These are phyloP conservation scores for Steinernema feltiae DNA, from an alignment of 1,140 invertebrate species.

Conservation along the genomic window DNA sequence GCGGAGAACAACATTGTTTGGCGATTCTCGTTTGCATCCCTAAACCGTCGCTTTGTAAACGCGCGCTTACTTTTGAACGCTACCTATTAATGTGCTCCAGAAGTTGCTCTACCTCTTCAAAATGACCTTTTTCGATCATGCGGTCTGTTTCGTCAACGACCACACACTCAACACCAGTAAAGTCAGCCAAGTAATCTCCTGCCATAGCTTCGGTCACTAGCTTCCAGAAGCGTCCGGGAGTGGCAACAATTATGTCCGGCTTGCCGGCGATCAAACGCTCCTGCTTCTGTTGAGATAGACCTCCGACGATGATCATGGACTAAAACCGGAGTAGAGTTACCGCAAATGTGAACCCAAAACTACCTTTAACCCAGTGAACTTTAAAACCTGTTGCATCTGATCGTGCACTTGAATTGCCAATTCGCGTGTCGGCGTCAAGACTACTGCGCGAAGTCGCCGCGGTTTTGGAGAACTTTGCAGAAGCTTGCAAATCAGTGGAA, in stretches of 20 bases:
- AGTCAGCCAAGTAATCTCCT: constrained; percentile 57
- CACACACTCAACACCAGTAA: constrained; percentile 67
- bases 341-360: constrained; percentile 51
- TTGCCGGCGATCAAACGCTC: constrained; percentile 71
- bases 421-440: constrained; percentile 88
- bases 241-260: constrained; percentile 89
- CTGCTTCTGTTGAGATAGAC: constrained; percentile 69
- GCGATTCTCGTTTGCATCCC: constrained; percentile 59
- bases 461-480: constrained; percentile 59
- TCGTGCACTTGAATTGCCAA: constrained; percentile 84
- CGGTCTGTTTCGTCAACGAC: constrained; percentile 97
- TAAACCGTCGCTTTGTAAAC: neutral
- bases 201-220: constrained; percentile 64
- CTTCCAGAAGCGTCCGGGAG: constrained; percentile 93
- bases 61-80: neutral
- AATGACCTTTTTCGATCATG: constrained; percentile 94
- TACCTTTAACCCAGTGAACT: constrained; percentile 71
- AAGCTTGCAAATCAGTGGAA: constrained; percentile 80
- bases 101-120: constrained; percentile 79
- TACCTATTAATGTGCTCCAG: constrained; percentile 74
- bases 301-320: constrained; percentile 24
- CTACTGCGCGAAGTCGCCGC: constrained; percentile 64
- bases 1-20: constrained; percentile 97
- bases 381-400: constrained; percentile 73
- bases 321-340: constrained; percentile 31